Evolutionary conservation across 2,113 vertebrate species (phyloP).

Genomic region (Lethenteron reissneri): DNA sequence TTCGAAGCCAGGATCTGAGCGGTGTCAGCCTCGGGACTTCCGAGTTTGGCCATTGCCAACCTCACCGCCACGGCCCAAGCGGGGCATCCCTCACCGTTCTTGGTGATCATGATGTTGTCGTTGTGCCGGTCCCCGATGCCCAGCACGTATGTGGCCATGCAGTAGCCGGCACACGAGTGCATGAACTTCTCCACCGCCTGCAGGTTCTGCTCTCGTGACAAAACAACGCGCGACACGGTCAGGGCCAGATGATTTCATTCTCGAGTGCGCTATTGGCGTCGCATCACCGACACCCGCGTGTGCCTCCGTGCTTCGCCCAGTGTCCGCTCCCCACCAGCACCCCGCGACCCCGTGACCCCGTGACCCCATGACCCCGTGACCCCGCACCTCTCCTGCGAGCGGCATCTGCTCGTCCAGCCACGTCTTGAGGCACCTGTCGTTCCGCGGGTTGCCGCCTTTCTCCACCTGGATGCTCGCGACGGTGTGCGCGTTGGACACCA

Average conservation of each 20-base stretch:
- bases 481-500: conserved; percentile 88
- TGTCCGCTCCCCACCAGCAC: not conserved
- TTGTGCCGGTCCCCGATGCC: conserved; percentile 98
- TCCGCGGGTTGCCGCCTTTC: conserved; percentile 84
- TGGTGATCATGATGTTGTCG: conserved; percentile 98
- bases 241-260: no score
- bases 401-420: conserved; percentile 81
- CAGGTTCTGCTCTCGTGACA: conserved; percentile 40
- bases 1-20: no score
- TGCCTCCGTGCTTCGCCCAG: not conserved
- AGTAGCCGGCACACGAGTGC: conserved; percentile 84
- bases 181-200: conserved; percentile 79
- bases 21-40: no score
- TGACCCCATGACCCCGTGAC: not conserved
- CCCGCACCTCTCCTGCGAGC: conserved; percentile 59
- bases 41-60: not conserved
- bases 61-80: not conserved
- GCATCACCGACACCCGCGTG: not conserved
- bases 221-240: not conserved
- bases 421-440: conserved; percentile 61
- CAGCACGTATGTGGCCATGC: conserved; percentile 87
- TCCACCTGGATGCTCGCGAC: conserved; percentile 97
- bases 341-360: not conserved
- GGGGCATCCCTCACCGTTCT: conserved; percentile 42
- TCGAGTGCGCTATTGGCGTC: no score